phyloP scores from a whole-genome alignment of 2,113 vertebrate genomes.

The Ia io region DNA sequence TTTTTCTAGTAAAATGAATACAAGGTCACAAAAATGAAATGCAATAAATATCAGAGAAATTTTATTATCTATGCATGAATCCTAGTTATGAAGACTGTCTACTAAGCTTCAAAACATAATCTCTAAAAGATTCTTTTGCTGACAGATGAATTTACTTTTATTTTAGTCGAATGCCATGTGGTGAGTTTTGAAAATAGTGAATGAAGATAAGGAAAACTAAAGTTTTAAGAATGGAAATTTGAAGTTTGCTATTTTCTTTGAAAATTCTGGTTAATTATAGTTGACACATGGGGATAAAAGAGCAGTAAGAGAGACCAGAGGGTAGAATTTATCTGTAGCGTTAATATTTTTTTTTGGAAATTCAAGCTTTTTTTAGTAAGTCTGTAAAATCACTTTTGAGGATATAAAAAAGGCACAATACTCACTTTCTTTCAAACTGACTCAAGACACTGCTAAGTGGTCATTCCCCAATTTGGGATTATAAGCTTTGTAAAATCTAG shows the following conservation, averaged over 20 bases:
- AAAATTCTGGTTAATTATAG: not conserved
- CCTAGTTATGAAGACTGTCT: slow-evolving; percentile 22
- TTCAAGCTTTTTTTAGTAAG: not conserved
- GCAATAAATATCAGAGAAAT: slow-evolving; percentile 3
- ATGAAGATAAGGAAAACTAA: slow-evolving; percentile 19
- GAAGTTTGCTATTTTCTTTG: slow-evolving; percentile 12
- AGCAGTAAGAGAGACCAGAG: not conserved
- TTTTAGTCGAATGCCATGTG: slow-evolving; percentile 26
- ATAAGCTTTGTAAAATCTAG: not conserved
- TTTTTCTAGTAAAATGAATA: not conserved
- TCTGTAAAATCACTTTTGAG: not conserved
- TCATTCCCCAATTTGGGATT: not conserved
- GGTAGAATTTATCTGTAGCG: not conserved
- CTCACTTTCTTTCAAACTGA: not conserved
- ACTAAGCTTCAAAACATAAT: not conserved
- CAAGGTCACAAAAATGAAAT: not conserved
- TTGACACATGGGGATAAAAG: slow-evolving; percentile 5
- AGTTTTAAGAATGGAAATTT: not conserved
- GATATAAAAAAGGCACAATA: not conserved
- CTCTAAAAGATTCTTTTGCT: slow-evolving; percentile 40
- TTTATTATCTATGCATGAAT: slow-evolving; percentile 35
- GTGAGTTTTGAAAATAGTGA: slow-evolving; percentile 35
- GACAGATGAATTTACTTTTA: slow-evolving; percentile 39
- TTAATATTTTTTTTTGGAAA: not conserved
- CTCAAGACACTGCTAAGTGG: not conserved